These are phyloP conservation scores for Podarcis muralis DNA, from an alignment of 2,113 vertebrate species.

Conservation along the genomic window DNA sequence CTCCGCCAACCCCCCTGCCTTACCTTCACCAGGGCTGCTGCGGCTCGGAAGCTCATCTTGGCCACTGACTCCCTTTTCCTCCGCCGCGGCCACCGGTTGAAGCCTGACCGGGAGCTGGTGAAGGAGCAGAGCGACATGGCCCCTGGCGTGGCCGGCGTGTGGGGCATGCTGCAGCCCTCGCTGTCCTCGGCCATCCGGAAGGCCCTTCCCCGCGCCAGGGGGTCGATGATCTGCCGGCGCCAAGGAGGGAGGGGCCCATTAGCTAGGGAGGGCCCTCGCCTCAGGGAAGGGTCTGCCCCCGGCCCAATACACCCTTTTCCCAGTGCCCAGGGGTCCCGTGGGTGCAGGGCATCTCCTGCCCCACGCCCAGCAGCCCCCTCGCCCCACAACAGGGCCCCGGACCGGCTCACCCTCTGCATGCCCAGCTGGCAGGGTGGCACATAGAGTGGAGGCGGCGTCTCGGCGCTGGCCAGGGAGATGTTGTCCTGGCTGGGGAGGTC, in stretches of 20 bases:
- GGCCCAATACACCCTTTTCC: too few relatives aligned
- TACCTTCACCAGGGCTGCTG: slow-evolving; percentile 92
- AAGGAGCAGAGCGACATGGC: slow-evolving; percentile 94
- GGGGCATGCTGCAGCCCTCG: slow-evolving; percentile 91
- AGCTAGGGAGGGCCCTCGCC: neutral
- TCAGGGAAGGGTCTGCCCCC: too few relatives aligned
- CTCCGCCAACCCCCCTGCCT: neutral
- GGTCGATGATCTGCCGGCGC: slow-evolving; percentile 91
- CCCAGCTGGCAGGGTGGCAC: slow-evolving; percentile 91
- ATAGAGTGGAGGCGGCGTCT: slow-evolving; percentile 94
- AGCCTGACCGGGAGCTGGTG: slow-evolving; percentile 96
- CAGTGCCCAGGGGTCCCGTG: too few relatives aligned
- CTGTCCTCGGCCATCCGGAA: slow-evolving; percentile 93
- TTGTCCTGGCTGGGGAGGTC: slow-evolving; percentile 98
- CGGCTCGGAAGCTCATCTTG: slow-evolving; percentile 98
- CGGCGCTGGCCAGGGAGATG: slow-evolving; percentile 93
- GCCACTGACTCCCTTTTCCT: slow-evolving; percentile 96
- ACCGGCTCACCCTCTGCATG: slow-evolving; percentile 89
- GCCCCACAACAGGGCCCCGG: neutral
- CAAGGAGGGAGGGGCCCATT: neutral
- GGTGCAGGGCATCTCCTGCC: too few relatives aligned
- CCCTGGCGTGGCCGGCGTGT: slow-evolving; percentile 92
- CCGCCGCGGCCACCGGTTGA: slow-evolving; percentile 88
- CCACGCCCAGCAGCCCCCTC: neutral
- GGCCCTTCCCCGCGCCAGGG: slow-evolving; percentile 91